phyloP scores from a whole-genome alignment of 2,113 vertebrate genomes.

The Typhlomys cinereus region DNA sequence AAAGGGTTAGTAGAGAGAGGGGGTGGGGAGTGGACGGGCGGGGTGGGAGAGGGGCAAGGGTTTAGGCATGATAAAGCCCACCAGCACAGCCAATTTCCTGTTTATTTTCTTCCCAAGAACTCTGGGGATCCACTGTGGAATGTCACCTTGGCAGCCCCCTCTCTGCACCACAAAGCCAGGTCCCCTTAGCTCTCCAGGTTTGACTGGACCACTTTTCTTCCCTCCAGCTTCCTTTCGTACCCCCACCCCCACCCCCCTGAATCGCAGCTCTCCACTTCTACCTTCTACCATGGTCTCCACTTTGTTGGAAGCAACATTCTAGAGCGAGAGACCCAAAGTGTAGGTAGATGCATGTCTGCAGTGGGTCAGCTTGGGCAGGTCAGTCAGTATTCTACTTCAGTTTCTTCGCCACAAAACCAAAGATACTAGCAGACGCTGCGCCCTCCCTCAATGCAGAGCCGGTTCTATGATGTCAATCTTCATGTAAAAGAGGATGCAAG shows the following conservation, averaged over 20 bases:
- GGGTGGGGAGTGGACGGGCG: no score
- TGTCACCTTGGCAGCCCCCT: neutral
- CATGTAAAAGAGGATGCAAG: no score
- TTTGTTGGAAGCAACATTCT: neutral
- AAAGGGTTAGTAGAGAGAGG: no score
- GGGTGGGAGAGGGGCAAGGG: neutral
- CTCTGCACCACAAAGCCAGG: neutral
- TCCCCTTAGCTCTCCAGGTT: neutral
- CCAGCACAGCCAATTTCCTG: conserved; percentile 63
- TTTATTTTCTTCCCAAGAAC: conserved; percentile 26
- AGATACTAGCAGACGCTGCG: no score
- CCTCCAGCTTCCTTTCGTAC: neutral
- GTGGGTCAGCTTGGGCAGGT: neutral
- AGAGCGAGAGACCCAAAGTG: neutral
- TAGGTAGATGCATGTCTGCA: neutral
- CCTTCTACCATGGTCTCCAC: neutral
- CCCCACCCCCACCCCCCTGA: no score
- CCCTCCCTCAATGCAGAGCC: neutral
- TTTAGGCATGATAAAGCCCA: conserved; percentile 59
- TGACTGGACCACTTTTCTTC: neutral
- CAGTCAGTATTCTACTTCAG: neutral
- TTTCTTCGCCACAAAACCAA: neutral
- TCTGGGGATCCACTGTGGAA: conserved; percentile 37
- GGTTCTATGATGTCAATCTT: no score
- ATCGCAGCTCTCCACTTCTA: neutral